These are phyloP conservation scores for Onychomys arenicola DNA, from an alignment of 2,797 vertebrate species.

Conservation along the genomic window DNA sequence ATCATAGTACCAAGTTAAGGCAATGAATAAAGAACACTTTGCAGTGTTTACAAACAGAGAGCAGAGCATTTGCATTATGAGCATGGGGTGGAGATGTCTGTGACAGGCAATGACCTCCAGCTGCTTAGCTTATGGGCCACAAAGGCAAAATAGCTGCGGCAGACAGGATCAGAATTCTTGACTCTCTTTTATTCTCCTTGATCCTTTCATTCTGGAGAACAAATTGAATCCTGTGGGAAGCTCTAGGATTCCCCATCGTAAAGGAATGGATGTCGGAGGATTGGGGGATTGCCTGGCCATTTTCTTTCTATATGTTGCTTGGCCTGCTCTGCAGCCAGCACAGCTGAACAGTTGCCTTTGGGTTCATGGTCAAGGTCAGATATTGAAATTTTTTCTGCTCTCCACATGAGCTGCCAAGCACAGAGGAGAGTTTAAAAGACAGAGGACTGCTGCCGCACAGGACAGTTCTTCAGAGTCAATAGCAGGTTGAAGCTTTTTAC, in stretches of 20 bases:
- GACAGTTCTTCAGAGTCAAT: constrained; percentile 49
- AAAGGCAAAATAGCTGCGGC: neutral
- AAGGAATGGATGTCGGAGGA: neutral
- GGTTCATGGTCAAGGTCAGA: constrained; percentile 54
- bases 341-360: neutral
- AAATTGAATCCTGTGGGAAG: constrained; percentile 50
- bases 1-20: neutral
- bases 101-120: constrained; percentile 5
- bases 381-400: neutral
- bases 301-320: neutral
- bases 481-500: constrained; percentile 55
- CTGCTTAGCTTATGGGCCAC: neutral
- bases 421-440: neutral
- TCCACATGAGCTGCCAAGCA: constrained; percentile 11
- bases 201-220: constrained; percentile 54
- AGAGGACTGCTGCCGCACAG: neutral
- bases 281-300: neutral
- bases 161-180: constrained; percentile 22
- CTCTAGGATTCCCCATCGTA: neutral
- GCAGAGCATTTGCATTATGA: neutral
- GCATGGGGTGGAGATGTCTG: neutral
- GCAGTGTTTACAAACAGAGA: neutral
- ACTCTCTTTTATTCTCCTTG: constrained; percentile 19
- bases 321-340: neutral
- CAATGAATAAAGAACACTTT: neutral